Conservation (phyloP, 2,888 invertebrate species). For the Ichneumoninae sp. region DNA sequence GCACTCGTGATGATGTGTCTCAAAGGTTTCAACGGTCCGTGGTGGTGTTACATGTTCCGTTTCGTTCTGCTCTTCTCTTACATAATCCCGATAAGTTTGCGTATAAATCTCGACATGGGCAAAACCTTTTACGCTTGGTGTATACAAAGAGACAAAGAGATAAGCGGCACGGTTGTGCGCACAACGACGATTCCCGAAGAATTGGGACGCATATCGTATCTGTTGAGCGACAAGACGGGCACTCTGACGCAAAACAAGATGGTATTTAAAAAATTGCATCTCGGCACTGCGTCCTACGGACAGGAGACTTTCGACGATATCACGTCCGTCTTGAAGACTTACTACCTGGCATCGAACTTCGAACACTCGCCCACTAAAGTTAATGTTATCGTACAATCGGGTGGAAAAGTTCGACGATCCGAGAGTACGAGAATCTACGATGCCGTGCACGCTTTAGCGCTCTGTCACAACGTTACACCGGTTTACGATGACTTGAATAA, state of each 20-base stretch:
- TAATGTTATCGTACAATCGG: slow-evolving; percentile 67
- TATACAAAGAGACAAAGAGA: slow-evolving; percentile 96
- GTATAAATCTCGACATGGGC: slow-evolving; percentile 99
- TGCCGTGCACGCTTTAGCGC: slow-evolving; percentile 96
- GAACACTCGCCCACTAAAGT: slow-evolving; percentile 75
- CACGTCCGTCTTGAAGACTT: slow-evolving; percentile 76
- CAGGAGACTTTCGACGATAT: slow-evolving; percentile 94
- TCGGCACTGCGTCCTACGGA: slow-evolving; percentile 96
- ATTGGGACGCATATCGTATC: slow-evolving; percentile 96
- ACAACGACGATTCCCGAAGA: slow-evolving; percentile 99
- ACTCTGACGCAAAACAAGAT: slow-evolving; percentile 99
- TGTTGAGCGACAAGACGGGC: slow-evolving; percentile 99
- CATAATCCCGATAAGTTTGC: slow-evolving; percentile 98
- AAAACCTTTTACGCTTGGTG: slow-evolving; percentile 99
- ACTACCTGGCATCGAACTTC: slow-evolving; percentile 70
- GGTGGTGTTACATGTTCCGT: slow-evolving; percentile 98
- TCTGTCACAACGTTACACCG: slow-evolving; percentile 99
- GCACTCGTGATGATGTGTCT: slow-evolving; percentile 97
- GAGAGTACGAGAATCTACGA: slow-evolving; percentile 92
- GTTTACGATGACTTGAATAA: slow-evolving; percentile 90
- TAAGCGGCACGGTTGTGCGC: slow-evolving; percentile 97
- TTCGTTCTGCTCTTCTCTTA: slow-evolving; percentile 99
- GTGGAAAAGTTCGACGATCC: slow-evolving; percentile 87
- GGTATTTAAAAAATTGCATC: slow-evolving; percentile 97
- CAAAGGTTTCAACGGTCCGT: slow-evolving; percentile 98